Evolutionary conservation across 1,140 invertebrate genomes (phyloP).

Genomic region (Lanistes nyassanus): DNA sequence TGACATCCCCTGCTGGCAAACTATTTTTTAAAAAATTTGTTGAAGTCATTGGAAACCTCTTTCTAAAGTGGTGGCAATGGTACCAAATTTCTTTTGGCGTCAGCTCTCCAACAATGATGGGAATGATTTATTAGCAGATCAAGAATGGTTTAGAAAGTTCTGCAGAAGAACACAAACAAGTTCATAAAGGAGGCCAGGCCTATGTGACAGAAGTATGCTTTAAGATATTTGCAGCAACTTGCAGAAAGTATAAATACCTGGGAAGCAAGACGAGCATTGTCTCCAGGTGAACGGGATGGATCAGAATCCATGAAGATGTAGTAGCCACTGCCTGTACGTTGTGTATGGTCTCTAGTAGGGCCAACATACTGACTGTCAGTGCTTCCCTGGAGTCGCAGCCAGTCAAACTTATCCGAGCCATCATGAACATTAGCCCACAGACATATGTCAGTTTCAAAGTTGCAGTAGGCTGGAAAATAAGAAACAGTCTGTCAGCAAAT

Average conservation of each 20-base stretch:
- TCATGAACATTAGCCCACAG: slow-evolving; percentile 49
- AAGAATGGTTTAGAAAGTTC: too few species aligned
- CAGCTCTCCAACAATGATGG: too few species aligned
- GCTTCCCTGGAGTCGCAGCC: slow-evolving; percentile 45
- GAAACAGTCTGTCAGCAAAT: background rate
- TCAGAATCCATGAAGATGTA: slow-evolving; percentile 58
- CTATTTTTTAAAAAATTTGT: too few species aligned
- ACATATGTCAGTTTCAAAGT: slow-evolving; percentile 58
- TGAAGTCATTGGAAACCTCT: too few species aligned
- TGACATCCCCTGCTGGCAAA: too few species aligned
- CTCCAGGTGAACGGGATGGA: slow-evolving; percentile 72
- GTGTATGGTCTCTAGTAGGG: slow-evolving; percentile 55
- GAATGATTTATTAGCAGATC: too few species aligned
- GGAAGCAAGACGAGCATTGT: slow-evolving; percentile 60
- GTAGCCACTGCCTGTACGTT: slow-evolving; percentile 16
- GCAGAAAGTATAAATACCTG: background rate
- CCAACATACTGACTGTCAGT: slow-evolving; percentile 50
- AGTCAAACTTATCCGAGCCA: slow-evolving; percentile 57
- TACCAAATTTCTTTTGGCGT: too few species aligned
- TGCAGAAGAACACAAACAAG: too few species aligned
- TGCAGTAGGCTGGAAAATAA: slow-evolving; percentile 41
- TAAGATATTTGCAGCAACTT: background rate
- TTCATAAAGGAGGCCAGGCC: too few species aligned
- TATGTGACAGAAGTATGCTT: background rate
- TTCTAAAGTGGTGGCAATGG: too few species aligned